Base-by-base conservation (phyloP, 1,140 invertebrate species). In the Conus ventricosus region DNA sequence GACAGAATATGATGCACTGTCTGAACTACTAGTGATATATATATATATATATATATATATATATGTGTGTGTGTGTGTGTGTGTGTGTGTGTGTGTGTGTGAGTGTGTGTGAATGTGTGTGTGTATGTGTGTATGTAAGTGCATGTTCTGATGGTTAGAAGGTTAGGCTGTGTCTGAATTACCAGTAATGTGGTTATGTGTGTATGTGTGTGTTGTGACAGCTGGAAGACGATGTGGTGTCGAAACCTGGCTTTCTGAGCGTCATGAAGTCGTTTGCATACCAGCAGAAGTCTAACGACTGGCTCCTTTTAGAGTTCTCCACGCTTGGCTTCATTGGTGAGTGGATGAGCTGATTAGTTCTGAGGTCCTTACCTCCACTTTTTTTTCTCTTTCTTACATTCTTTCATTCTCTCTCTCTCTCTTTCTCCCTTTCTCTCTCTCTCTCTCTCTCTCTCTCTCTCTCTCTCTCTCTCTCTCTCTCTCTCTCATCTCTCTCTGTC, bases 241-340 rank as follows among this genome's bases (percentile, higher is more conserved):
- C 98, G 1, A 99, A 98, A 94, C 97, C 95, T 78, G 96, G 95
- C 15, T 99, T 98, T 94, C 96, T 99, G 90, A 96, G 96, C 27
- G 97, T 96, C 25, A 99, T 99, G 97, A 98, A 98, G 95, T 97
- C 97, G 75, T 99, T 97, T 95, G 98, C 98, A 5, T 95, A 92
- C 80, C 95, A 98, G 1, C 96, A 97, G 91, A 97, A 97, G 91
- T 97, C 97, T 5, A 97, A 97, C 89, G 96, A 97, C 87, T 99
- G 98, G 98, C 97, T 99, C 92, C 97, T 99, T 39, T 95, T 99
- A 11, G 98, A 99, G 93, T 99, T 99, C 95, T 99, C 98, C 93
- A 97, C 98, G 88, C 96, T 99, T 2, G 93, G 94, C 53, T 95
- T 95, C 88, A 95, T 95, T 82, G 94, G 94, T 95, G 80, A 91